A percentile compares a stretch with the other conserved stretches of the same genome.
Evolutionary conservation across 1,140 invertebrate genomes (phyloP).

Genomic region (Drosophila carrolli): DNA sequence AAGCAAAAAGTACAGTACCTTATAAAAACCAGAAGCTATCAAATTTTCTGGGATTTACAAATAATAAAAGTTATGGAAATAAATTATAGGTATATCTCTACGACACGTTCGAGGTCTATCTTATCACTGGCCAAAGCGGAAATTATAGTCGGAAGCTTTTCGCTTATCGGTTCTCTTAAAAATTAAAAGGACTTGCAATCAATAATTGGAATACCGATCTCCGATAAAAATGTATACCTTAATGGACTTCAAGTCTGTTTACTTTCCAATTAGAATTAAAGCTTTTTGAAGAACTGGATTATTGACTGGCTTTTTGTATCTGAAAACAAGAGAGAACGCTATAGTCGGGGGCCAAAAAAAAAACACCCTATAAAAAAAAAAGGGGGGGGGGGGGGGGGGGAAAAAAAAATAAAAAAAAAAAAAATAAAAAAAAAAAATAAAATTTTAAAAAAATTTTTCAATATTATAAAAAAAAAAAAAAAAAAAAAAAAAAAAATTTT

Average conservation of each 20-base stretch:
- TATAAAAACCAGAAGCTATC: background rate
- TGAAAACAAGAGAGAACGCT: too few species aligned
- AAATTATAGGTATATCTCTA: background rate
- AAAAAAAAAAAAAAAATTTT: too few species aligned
- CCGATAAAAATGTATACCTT: conserved; percentile 5
- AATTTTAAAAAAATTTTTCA: too few species aligned
- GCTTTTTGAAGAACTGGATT: conserved; percentile 6
- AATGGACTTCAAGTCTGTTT: background rate
- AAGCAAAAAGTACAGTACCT: conserved; percentile 4
- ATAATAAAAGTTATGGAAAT: background rate
- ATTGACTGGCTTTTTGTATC: background rate
- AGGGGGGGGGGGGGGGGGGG: too few species aligned
- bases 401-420: too few species aligned
- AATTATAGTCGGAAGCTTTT: conserved; percentile 26
- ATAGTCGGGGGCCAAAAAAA: too few species aligned
- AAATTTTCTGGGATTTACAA: too few species aligned
- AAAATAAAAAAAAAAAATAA: too few species aligned
- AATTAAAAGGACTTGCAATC: conserved; percentile 15
- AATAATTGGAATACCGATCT: conserved; percentile 4
- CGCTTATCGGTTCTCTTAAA: conserved; percentile 4
- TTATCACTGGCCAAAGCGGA: conserved; percentile 24
- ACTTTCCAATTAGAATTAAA: conserved; percentile 11
- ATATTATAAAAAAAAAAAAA: too few species aligned
- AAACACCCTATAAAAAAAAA: too few species aligned
- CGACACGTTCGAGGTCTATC: too few species aligned